Conservation (phyloP, 2,113 vertebrate species). For the Channa maculata region DNA sequence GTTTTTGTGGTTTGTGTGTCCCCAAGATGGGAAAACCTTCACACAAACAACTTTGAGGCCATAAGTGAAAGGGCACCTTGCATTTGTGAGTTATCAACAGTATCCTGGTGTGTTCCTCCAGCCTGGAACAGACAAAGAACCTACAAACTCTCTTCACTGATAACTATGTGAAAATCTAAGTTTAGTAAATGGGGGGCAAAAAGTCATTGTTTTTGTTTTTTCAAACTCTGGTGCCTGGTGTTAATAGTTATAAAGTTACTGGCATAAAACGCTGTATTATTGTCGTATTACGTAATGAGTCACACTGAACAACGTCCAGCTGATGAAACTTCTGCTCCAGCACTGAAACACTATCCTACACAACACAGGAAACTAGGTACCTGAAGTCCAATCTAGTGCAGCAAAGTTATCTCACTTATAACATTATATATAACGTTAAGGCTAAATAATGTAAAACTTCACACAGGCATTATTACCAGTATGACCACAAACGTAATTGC, state of each 20-base stretch:
- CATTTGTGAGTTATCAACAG: background rate
- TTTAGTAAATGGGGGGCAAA: background rate
- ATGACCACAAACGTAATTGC: background rate
- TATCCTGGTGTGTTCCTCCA: background rate
- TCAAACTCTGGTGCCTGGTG: no score
- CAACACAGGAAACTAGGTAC: constrained; percentile 3
- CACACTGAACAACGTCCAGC: constrained; percentile 14
- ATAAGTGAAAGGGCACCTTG: background rate
- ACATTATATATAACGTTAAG: no score
- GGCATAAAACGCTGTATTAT: background rate
- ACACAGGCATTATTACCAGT: no score
- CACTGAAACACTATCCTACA: constrained; percentile 13
- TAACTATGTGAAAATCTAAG: background rate
- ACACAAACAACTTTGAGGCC: background rate
- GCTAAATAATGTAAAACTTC: no score
- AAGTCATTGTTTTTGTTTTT: no score
- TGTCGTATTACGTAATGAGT: constrained; percentile 31
- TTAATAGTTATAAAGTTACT: background rate
- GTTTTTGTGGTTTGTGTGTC: background rate
- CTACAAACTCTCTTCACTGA: background rate
- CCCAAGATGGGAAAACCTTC: background rate
- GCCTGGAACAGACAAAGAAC: background rate
- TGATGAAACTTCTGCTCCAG: constrained; percentile 53
- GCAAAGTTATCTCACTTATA: background rate
- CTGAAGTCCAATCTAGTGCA: background rate